Percentiles rank a stretch among this genome's conserved stretches.
phyloP scores from a whole-genome alignment of 2,888 invertebrate genomes.

The Dastarcus helophoroides region DNA sequence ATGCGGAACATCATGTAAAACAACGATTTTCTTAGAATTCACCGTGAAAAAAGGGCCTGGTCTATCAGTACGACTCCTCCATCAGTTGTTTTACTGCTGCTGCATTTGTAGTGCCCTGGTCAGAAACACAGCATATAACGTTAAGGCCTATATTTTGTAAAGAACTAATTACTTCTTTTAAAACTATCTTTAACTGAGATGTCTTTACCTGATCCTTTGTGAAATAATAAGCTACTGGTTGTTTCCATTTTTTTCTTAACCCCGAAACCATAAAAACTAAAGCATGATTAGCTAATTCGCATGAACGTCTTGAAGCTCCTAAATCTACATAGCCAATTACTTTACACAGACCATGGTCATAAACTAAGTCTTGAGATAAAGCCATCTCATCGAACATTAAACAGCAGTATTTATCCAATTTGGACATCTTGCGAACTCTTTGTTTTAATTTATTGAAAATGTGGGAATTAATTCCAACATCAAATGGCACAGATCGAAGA shows the following conservation, averaged over 20 bases:
- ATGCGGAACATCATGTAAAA: too few species aligned
- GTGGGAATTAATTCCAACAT: constrained; percentile 1
- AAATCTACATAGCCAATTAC: too few species aligned
- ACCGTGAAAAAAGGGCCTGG: too few species aligned
- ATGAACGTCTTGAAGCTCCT: not conserved
- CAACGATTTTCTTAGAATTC: too few species aligned
- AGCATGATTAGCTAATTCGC: constrained; percentile 2
- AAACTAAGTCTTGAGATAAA: not conserved
- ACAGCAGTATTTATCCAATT: constrained; percentile 1
- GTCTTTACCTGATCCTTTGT: not conserved
- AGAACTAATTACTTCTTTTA: too few species aligned
- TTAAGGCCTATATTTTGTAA: not conserved
- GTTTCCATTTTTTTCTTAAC: constrained; percentile 1
- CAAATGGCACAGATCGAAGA: not conserved
- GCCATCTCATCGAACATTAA: constrained; percentile 2
- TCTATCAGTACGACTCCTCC: too few species aligned
- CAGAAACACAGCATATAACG: not conserved
- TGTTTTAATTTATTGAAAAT: not conserved
- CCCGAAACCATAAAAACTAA: constrained; percentile 3
- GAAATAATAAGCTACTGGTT: constrained; percentile 6
- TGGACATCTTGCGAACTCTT: not conserved
- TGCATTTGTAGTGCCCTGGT: constrained; percentile 1
- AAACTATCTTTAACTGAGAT: not conserved
- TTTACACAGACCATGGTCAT: not conserved
- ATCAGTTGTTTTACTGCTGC: constrained; percentile 1